Evolutionary conservation across 1,140 invertebrate species (phyloP).

Genomic region (Euschistus heros): DNA sequence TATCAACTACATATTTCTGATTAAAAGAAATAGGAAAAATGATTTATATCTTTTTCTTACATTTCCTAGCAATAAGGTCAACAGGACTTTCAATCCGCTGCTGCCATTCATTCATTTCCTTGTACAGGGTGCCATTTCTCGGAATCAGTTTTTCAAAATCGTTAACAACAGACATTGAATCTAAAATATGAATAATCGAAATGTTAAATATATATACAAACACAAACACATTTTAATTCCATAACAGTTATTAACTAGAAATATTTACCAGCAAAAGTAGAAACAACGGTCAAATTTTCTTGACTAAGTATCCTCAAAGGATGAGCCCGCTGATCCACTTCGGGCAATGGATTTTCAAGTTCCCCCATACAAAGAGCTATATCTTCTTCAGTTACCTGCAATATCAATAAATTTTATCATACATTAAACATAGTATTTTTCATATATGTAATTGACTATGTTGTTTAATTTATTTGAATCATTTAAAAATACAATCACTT

Average conservation of each 20-base stretch:
- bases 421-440: too few species aligned
- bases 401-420: conserved; percentile 11
- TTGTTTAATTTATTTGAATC: background rate
- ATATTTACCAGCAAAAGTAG: conserved; percentile 58
- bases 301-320: conserved; percentile 76
- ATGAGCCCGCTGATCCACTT: conserved; percentile 65
- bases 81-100: background rate
- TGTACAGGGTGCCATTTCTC: conserved; percentile 8
- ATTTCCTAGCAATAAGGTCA: conserved; percentile 25
- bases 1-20: background rate
- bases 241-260: background rate
- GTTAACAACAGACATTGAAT: conserved; percentile 64
- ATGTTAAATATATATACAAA: background rate
- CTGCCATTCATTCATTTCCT: conserved; percentile 20
- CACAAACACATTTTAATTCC: background rate
- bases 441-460: background rate
- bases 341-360: conserved; percentile 55
- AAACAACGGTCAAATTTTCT: conserved; percentile 79
- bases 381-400: conserved; percentile 75
- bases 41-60: conserved; percentile 2
- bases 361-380: conserved; percentile 75
- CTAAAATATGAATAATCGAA: conserved; percentile 33
- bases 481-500: background rate
- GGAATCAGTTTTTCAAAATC: conserved; percentile 51
- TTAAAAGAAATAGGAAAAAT: too few species aligned